Evolutionary conservation across 2,113 vertebrate species (phyloP).

Genomic region (Neopipo cinnamomea): DNA sequence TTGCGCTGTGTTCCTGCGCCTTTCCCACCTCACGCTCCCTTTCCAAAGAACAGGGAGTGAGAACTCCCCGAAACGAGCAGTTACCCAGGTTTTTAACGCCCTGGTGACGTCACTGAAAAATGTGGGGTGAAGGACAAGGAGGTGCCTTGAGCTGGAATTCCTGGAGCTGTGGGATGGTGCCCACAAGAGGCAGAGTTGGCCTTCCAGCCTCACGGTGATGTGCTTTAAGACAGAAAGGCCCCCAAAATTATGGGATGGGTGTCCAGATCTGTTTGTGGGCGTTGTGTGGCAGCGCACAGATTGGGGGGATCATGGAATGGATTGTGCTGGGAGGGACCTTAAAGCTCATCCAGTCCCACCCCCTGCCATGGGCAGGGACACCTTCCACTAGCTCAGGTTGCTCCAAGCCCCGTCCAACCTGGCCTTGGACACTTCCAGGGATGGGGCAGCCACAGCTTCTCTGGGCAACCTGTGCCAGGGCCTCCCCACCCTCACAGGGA

Average conservation of each 20-base stretch:
- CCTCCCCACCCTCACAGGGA: rapidly evolving
- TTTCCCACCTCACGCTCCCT: rapidly evolving
- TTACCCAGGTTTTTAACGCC: not conserved
- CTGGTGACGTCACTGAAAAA: rapidly evolving
- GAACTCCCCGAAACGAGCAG: not conserved
- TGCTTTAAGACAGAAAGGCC: not conserved
- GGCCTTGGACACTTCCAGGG: not conserved
- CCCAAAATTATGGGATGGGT: rapidly evolving
- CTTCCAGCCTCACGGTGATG: not conserved
- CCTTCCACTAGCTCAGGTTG: rapidly evolving
- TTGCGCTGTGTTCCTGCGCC: rapidly evolving
- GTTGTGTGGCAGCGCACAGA: rapidly evolving
- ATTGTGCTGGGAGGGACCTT: not conserved
- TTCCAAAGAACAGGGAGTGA: too few relatives aligned
- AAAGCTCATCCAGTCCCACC: not conserved
- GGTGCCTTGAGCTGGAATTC: not conserved
- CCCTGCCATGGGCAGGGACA: not conserved
- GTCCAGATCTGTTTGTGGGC: not conserved
- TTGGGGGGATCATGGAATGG: rapidly evolving
- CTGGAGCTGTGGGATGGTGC: not conserved
- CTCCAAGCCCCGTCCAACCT: rapidly evolving
- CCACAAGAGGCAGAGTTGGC: rapidly evolving
- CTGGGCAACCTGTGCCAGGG: not conserved
- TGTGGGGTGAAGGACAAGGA: rapidly evolving
- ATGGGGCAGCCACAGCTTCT: not conserved